Conservation (phyloP, 92 coral and sea anemone species). For the Epizoanthus scotinus region DNA sequence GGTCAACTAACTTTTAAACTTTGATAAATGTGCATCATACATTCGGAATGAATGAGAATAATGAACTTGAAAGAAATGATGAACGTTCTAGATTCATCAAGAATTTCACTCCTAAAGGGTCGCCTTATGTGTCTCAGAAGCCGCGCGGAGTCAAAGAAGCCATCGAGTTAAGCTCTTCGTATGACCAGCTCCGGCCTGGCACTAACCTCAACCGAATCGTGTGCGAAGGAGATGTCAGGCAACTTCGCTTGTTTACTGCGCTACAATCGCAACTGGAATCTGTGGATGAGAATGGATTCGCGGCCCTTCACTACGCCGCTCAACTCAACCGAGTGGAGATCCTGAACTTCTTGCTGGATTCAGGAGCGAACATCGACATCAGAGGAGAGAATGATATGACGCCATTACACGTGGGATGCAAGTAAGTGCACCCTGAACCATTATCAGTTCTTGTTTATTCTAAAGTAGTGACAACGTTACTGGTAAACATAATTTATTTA, state of each 20-base stretch:
- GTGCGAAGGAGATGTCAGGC: conserved; percentile 1
- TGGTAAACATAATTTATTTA: too few species aligned
- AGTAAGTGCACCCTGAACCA: conserved; percentile 41
- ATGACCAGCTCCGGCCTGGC: not conserved
- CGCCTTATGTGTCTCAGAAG: not conserved
- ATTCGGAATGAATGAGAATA: not conserved
- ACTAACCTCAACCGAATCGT: conserved; percentile 26
- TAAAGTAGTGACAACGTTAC: too few species aligned
- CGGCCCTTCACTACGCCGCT: conserved; percentile 73
- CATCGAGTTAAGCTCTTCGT: conserved; percentile 1
- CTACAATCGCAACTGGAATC: conserved; percentile 14
- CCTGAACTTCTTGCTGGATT: conserved; percentile 38
- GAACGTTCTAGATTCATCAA: not conserved
- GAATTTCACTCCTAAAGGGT: not conserved
- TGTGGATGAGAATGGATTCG: conserved; percentile 56
- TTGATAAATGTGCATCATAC: not conserved
- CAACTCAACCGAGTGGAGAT: conserved; percentile 50
- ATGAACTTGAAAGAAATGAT: not conserved
- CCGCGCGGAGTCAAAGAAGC: conserved; percentile 11
- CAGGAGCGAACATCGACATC: conserved; percentile 53
- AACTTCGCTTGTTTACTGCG: not conserved
- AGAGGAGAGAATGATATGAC: conserved; percentile 52
- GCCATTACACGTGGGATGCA: conserved; percentile 70
- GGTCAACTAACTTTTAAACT: not conserved
- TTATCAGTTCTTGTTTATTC: too few species aligned